Evolutionary conservation across 2,797 vertebrate species (phyloP).

Genomic region (Oceanodroma leucorhoa): DNA sequence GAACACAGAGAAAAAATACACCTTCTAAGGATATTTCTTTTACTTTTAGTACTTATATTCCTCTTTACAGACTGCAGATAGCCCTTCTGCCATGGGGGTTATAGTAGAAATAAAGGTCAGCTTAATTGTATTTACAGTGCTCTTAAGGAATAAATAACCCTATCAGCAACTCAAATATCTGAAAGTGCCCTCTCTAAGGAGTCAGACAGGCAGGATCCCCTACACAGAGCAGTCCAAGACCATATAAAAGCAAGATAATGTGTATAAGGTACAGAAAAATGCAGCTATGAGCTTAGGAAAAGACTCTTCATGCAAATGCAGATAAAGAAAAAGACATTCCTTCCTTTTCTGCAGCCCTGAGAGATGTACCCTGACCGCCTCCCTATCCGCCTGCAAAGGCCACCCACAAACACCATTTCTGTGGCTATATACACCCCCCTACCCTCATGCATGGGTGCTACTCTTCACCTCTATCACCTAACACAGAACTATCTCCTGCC

Average conservation of each 20-base stretch:
- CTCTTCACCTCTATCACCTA: background rate
- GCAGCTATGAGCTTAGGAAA: background rate
- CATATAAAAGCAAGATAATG: background rate
- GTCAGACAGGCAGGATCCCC: background rate
- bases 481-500: background rate
- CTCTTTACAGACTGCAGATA: background rate
- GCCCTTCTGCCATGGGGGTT: background rate
- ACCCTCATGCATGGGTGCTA: background rate
- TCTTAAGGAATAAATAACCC: background rate
- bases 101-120: background rate
- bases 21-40: background rate
- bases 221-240: background rate
- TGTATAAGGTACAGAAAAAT: background rate
- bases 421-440: background rate
- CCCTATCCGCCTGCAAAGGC: background rate
- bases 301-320: background rate
- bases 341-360: background rate
- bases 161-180: background rate
- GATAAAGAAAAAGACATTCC: background rate
- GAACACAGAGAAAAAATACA: background rate
- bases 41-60: background rate
- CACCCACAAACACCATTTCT: background rate
- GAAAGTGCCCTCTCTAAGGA: background rate
- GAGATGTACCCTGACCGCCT: background rate
- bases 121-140: background rate